These are phyloP conservation scores for Morelia viridis DNA, from an alignment of 2,797 vertebrate genomes.

Conservation along the genomic window DNA sequence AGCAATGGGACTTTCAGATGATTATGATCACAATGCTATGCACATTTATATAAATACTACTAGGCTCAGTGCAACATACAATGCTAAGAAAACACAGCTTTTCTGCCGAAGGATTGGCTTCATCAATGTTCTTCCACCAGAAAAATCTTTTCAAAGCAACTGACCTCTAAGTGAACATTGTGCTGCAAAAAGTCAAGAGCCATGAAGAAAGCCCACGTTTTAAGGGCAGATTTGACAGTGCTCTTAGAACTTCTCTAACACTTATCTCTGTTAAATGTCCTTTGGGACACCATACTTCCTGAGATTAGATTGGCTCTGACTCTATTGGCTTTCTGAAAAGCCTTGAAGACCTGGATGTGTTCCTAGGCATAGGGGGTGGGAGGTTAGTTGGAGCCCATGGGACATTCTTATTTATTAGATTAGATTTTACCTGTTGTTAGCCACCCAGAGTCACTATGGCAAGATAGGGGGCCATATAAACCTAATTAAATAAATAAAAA, in stretches of 20 bases:
- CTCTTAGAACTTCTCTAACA: too few relatives aligned
- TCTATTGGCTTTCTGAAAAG: neutral
- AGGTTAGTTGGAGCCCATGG: neutral
- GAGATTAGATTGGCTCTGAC: neutral
- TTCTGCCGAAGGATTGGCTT: neutral
- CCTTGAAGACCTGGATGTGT: neutral
- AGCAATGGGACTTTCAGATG: neutral
- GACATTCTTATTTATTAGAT: neutral
- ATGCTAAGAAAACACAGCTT: neutral
- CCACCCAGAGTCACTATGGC: neutral
- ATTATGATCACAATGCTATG: neutral
- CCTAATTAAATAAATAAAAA: neutral
- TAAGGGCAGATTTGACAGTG: neutral
- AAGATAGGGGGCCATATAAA: neutral
- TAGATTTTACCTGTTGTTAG: neutral
- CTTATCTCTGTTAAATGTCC: neutral
- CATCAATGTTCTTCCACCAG: neutral
- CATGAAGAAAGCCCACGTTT: neutral
- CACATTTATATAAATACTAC: neutral
- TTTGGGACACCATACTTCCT: neutral
- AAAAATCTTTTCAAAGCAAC: neutral
- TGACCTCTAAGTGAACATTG: neutral
- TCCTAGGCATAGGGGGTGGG: neutral
- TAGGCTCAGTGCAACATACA: neutral
- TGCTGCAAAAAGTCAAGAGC: neutral